These are phyloP conservation scores for Drosophila subobscura DNA, from an alignment of 1,140 invertebrate genomes.

Conservation along the genomic window DNA sequence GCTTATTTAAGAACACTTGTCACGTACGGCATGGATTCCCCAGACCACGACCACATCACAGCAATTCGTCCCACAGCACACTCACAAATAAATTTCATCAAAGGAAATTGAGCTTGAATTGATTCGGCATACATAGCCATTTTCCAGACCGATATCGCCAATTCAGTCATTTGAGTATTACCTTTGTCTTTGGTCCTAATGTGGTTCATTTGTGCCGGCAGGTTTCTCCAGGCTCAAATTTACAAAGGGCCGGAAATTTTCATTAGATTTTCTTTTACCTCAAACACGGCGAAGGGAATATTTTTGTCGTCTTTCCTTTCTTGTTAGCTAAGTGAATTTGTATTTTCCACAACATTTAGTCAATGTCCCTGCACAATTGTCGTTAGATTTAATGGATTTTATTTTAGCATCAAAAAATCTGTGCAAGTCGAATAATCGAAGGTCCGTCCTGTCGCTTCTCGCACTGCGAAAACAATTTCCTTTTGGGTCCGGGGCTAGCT, in stretches of 20 bases:
- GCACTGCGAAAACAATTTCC: constrained; percentile 13
- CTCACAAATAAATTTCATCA: constrained; percentile 58
- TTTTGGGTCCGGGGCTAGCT: background rate
- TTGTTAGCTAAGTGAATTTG: constrained; percentile 65
- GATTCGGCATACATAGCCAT: constrained; percentile 54
- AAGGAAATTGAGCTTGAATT: constrained; percentile 76
- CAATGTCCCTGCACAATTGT: constrained; percentile 33
- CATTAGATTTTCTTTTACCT: constrained; percentile 19
- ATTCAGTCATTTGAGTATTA: constrained; percentile 18
- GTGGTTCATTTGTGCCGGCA: constrained; percentile 66
- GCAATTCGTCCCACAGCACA: constrained; percentile 13
- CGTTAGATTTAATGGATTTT: constrained; percentile 16
- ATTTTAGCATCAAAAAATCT: constrained; percentile 25
- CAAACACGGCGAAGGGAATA: background rate
- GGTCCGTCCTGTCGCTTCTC: too few relatives aligned
- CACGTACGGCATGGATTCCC: constrained; percentile 47
- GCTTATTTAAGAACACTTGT: constrained; percentile 56
- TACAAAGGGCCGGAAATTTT: constrained; percentile 66
- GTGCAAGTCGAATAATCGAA: background rate
- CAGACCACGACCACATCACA: constrained; percentile 2
- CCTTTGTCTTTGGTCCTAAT: constrained; percentile 54
- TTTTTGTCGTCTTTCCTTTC: constrained; percentile 23
- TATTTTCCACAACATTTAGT: constrained; percentile 57
- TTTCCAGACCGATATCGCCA: background rate
- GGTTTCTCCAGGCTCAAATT: constrained; percentile 62